Conservation (phyloP, 92 coral and sea anemone species). For the Zoanthus sansibaricus region DNA sequence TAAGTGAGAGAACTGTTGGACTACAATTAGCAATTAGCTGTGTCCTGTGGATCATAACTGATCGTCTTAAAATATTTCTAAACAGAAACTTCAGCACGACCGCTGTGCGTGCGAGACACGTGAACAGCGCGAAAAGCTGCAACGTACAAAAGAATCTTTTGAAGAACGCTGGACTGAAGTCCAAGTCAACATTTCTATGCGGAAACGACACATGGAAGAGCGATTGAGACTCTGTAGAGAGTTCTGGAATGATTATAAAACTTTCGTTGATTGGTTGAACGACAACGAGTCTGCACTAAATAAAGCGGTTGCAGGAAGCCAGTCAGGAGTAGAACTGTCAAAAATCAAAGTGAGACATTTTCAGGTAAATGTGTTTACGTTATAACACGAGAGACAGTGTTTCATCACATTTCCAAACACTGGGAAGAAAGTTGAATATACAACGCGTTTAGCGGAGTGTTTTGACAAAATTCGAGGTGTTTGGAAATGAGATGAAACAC, state of each 20-base stretch:
- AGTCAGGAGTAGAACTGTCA: constrained; percentile 64
- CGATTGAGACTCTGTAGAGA: constrained; percentile 84
- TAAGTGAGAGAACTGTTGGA: no score
- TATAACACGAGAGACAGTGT: no score
- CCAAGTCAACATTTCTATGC: constrained; percentile 71
- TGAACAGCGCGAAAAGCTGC: constrained; percentile 75
- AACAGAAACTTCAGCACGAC: constrained; percentile 88
- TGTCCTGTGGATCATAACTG: not conserved
- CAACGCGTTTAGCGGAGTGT: no score
- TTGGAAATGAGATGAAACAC: no score
- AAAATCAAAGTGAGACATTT: constrained; percentile 70
- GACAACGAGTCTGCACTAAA: constrained; percentile 76
- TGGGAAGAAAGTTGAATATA: no score
- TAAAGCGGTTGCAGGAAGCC: constrained; percentile 52
- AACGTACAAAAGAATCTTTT: constrained; percentile 85
- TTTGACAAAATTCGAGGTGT: no score
- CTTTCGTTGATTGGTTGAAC: constrained; percentile 84
- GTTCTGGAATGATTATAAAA: constrained; percentile 93
- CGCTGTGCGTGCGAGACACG: constrained; percentile 90
- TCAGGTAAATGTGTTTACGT: constrained; percentile 57
- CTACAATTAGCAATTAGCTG: no score
- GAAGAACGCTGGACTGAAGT: constrained; percentile 96
- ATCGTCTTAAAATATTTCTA: not conserved
- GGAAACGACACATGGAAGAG: constrained; percentile 87
- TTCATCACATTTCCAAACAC: no score